Conservation (phyloP, 2,888 invertebrate genomes). For the Meliscaeva auricollis region DNA sequence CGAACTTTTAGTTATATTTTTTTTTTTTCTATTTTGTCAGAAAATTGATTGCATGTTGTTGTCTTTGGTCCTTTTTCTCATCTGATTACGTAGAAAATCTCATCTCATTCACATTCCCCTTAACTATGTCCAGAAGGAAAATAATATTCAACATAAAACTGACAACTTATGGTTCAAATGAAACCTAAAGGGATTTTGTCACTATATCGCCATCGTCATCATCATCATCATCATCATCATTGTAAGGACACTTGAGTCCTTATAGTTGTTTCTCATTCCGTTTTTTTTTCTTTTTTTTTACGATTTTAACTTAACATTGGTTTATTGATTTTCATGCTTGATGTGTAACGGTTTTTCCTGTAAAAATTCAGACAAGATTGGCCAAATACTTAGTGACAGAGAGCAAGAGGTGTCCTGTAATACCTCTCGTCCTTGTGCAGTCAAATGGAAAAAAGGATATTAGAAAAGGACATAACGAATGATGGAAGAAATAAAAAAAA, state of each 20-base stretch:
- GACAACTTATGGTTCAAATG: constrained; percentile 49
- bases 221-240: constrained; percentile 45
- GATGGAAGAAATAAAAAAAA: constrained; percentile 6
- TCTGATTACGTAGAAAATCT: constrained; percentile 48
- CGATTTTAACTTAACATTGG: constrained; percentile 66
- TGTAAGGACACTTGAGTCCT: constrained; percentile 40
- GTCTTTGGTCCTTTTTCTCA: constrained; percentile 41
- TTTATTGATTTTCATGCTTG: constrained; percentile 74
- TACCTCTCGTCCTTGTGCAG: constrained; percentile 42
- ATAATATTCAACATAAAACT: constrained; percentile 30
- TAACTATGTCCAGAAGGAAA: constrained; percentile 17
- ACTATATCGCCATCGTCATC: constrained; percentile 17
- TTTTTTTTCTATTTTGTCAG: constrained; percentile 22
- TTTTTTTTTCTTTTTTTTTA: constrained; percentile 54
- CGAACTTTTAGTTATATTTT: constrained; percentile 1
- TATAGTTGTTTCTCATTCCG: constrained; percentile 51
- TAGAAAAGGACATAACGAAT: constrained; percentile 43
- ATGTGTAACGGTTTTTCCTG: constrained; percentile 47
- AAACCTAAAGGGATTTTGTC: constrained; percentile 52
- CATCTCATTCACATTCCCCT: not conserved
- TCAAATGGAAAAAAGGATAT: constrained; percentile 73
- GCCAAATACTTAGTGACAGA: not conserved
- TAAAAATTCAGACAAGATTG: constrained; percentile 41
- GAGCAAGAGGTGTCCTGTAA: too few relatives aligned
- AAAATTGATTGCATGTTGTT: constrained; percentile 59